Conservation (phyloP, 2,797 vertebrate genomes). For the Eulemur rubriventer region DNA sequence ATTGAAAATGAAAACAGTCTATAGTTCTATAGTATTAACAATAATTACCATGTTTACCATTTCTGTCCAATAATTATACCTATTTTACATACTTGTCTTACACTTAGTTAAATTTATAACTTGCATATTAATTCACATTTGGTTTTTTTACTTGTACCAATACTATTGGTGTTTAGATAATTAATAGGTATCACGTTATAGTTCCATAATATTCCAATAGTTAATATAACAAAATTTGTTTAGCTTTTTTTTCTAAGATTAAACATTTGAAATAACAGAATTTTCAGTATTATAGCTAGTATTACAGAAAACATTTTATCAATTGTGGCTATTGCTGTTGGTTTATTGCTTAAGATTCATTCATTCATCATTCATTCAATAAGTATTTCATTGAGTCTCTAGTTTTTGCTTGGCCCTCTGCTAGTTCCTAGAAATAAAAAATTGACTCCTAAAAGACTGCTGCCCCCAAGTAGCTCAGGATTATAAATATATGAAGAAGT, state of each 20-base stretch:
- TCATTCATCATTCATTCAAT: not conserved
- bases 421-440: not conserved
- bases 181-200: not conserved
- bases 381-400: not conserved
- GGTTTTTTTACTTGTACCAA: not conserved
- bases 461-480: not conserved
- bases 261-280: not conserved
- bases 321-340: not conserved
- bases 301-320: not conserved
- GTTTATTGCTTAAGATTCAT: not conserved
- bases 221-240: not conserved
- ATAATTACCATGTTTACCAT: not conserved
- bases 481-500: not conserved
- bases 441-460: not conserved
- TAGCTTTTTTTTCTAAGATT: not conserved
- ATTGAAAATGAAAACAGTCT: not conserved
- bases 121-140: not conserved
- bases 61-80: not conserved
- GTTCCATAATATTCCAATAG: not conserved
- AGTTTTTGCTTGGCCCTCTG: not conserved
- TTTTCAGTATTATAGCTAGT: not conserved
- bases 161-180: not conserved
- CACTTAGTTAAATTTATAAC: not conserved
- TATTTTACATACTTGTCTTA: not conserved
- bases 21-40: not conserved